phyloP scores from a whole-genome alignment of 53 echinoderm and acorn worm species.

The Actinopyga echinites region DNA sequence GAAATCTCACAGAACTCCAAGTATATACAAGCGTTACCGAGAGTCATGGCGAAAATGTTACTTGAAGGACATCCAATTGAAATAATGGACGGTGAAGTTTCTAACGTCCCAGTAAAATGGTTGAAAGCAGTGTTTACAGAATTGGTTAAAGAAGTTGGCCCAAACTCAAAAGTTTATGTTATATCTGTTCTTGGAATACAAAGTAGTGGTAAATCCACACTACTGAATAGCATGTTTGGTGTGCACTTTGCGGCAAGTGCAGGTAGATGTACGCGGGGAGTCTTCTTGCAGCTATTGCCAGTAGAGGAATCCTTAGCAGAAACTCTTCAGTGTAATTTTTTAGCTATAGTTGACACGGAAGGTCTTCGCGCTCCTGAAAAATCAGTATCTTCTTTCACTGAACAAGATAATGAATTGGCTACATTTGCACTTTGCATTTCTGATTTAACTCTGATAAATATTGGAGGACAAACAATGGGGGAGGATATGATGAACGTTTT shows the following conservation, averaged over 20 bases:
- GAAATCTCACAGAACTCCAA: too few species aligned
- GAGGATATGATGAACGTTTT: constrained; percentile 29
- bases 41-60: too few species aligned
- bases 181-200: constrained; percentile 14
- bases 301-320: not conserved
- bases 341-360: constrained; percentile 24
- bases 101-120: too few species aligned
- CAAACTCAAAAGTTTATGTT: not conserved
- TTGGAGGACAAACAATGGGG: not conserved
- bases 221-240: constrained; percentile 13
- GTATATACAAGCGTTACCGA: too few species aligned
- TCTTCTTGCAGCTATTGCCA: not conserved
- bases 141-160: too few species aligned
- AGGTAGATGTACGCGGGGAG: constrained; percentile 8
- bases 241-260: constrained; percentile 4
- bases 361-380: constrained; percentile 16
- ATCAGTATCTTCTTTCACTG: not conserved
- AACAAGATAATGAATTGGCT: constrained; percentile 40
- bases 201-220: constrained; percentile 22
- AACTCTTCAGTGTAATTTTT: not conserved
- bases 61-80: too few species aligned
- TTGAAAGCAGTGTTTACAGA: too few species aligned
- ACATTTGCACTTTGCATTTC: constrained; percentile 34
- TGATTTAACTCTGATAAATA: constrained; percentile 1
- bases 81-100: too few species aligned